A percentile compares a stretch with the other conserved stretches of the same genome.
These are phyloP conservation scores for Plebejus argus DNA, from an alignment of 2,888 invertebrate genomes.

Conservation along the genomic window DNA sequence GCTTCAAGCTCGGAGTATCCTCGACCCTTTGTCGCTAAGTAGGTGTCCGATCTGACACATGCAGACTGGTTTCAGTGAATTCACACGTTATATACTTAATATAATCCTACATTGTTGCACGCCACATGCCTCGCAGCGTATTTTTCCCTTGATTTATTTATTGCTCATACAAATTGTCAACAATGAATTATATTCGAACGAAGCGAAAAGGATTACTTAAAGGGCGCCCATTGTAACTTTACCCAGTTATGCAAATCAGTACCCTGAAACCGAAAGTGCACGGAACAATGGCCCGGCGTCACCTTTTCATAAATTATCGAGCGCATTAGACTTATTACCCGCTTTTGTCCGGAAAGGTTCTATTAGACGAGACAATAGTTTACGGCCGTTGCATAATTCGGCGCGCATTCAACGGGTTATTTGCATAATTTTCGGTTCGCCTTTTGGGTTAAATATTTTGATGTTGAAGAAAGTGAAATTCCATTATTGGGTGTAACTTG, in stretches of 20 bases:
- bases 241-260: constrained; percentile 77
- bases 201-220: constrained; percentile 73
- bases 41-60: constrained; percentile 11
- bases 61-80: constrained; percentile 42
- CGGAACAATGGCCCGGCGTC: constrained; percentile 65
- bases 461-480: constrained; percentile 70
- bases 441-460: constrained; percentile 68
- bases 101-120: constrained; percentile 63
- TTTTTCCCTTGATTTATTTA: constrained; percentile 78
- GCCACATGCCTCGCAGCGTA: constrained; percentile 63
- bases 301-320: constrained; percentile 76
- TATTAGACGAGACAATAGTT: constrained; percentile 52
- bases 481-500: constrained; percentile 38
- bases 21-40: not conserved
- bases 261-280: constrained; percentile 77
- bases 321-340: constrained; percentile 73
- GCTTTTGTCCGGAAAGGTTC: constrained; percentile 56
- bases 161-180: constrained; percentile 73
- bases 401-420: constrained; percentile 56
- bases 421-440: constrained; percentile 64
- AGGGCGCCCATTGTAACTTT: constrained; percentile 67
- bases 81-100: constrained; percentile 39
- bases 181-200: constrained; percentile 73
- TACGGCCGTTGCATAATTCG: constrained; percentile 50
- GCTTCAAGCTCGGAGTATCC: not conserved